These are phyloP conservation scores for Cavia porcellus DNA, from an alignment of 2,113 vertebrate species.

Conservation along the genomic window DNA sequence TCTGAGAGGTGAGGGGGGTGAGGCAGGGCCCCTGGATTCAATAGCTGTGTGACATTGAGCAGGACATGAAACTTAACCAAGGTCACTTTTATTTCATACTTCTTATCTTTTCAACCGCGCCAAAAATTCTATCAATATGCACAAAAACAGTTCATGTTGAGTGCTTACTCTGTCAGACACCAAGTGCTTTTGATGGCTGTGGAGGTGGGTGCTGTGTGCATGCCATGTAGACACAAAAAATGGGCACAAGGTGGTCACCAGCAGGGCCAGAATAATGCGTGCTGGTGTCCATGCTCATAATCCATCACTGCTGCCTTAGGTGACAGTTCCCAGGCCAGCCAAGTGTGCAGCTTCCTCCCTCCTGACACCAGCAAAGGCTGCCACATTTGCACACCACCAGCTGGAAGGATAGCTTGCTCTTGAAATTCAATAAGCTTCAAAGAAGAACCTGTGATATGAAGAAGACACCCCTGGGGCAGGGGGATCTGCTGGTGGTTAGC, in stretches of 20 bases:
- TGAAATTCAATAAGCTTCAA: background rate
- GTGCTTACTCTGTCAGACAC: background rate
- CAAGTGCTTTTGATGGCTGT: background rate
- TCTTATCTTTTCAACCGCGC: no score
- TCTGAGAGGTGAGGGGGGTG: background rate
- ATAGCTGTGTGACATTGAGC: background rate
- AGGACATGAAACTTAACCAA: background rate
- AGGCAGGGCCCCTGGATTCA: background rate
- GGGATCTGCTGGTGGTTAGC: background rate
- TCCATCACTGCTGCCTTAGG: background rate
- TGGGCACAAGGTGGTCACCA: background rate
- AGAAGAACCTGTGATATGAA: background rate
- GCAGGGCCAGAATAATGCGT: background rate
- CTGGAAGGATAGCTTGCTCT: background rate
- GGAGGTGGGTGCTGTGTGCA: background rate
- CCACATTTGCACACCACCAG: background rate
- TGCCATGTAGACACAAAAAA: background rate
- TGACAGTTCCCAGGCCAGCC: background rate
- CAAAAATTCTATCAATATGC: no score
- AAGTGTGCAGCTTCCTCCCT: background rate
- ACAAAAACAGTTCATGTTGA: background rate
- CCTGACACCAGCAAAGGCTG: background rate
- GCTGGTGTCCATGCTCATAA: rapidly evolving
- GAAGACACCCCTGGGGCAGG: background rate
- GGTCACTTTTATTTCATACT: no score